Evolutionary conservation across 2,888 invertebrate species (phyloP).

Genomic region (Mythimna vitellina): DNA sequence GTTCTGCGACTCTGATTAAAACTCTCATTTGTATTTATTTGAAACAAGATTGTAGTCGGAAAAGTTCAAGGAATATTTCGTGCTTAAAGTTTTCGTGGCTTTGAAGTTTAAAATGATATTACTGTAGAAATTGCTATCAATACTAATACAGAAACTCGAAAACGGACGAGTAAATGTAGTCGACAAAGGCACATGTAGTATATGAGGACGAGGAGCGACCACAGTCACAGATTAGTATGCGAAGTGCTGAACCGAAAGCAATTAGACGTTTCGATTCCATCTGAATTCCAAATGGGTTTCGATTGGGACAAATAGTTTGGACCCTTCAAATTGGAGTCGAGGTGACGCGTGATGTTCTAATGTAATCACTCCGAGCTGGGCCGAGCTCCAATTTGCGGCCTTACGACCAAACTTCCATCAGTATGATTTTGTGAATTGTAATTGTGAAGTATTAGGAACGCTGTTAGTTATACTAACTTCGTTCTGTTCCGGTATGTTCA

Average conservation of each 20-base stretch:
- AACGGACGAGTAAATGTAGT: slow-evolving; percentile 22
- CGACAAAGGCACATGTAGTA: slow-evolving; percentile 47
- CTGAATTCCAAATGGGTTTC: slow-evolving; percentile 80
- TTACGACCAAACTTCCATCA: slow-evolving; percentile 60
- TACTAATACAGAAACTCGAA: slow-evolving; percentile 1
- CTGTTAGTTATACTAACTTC: slow-evolving; percentile 7
- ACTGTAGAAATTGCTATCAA: background rate
- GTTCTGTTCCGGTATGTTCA: slow-evolving; percentile 1
- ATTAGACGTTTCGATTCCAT: slow-evolving; percentile 83
- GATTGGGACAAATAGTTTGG: slow-evolving; percentile 70
- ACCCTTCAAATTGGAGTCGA: slow-evolving; percentile 69
- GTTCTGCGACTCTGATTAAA: slow-evolving; percentile 62
- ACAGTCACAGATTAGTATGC: slow-evolving; percentile 75
- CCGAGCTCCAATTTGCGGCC: slow-evolving; percentile 58
- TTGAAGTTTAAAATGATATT: slow-evolving; percentile 9
- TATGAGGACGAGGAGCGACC: slow-evolving; percentile 45
- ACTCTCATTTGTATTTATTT: slow-evolving; percentile 54
- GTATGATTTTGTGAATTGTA: slow-evolving; percentile 59
- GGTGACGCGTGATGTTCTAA: slow-evolving; percentile 71
- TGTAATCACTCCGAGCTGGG: slow-evolving; percentile 64
- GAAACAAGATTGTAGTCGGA: slow-evolving; percentile 47
- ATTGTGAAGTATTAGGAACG: slow-evolving; percentile 51
- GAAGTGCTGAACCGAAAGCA: slow-evolving; percentile 78
- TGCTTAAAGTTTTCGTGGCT: slow-evolving; percentile 24
- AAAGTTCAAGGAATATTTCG: slow-evolving; percentile 49